Evolutionary conservation across 2,888 invertebrate genomes (phyloP).

Genomic region (Parthenolecanium corni): DNA sequence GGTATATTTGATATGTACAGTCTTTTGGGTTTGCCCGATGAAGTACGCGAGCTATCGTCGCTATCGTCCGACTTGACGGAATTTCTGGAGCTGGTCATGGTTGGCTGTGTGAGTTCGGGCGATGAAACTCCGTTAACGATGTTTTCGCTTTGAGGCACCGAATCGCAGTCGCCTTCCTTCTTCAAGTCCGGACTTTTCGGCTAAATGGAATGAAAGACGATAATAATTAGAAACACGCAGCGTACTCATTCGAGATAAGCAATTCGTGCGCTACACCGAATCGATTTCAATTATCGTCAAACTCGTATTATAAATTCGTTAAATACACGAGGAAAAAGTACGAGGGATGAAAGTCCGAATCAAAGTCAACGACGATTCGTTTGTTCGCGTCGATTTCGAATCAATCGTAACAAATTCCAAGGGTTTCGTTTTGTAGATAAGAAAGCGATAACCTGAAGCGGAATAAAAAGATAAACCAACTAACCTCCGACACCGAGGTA

Average conservation of each 20-base stretch:
- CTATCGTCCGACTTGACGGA: conserved; percentile 9
- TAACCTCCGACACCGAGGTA: not conserved
- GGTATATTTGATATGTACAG: conserved; percentile 99
- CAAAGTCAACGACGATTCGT: too few species aligned
- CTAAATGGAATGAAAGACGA: not conserved
- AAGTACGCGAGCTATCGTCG: conserved; percentile 29
- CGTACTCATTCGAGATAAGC: not conserved
- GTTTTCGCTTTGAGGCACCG: not conserved
- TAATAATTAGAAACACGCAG: not conserved
- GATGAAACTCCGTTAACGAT: conserved; percentile 12
- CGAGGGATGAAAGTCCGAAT: too few species aligned
- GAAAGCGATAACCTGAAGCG: too few species aligned
- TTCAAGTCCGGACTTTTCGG: not conserved
- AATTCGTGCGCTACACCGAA: not conserved
- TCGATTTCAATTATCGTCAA: not conserved
- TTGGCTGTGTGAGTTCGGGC: not conserved
- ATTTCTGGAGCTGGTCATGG: not conserved
- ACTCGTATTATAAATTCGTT: not conserved
- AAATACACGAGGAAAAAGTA: too few species aligned
- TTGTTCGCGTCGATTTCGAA: too few species aligned
- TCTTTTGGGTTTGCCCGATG: conserved; percentile 56
- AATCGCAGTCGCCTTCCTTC: not conserved
- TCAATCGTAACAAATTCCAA: too few species aligned
- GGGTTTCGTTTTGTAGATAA: too few species aligned
- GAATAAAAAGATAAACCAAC: not conserved